Evolutionary conservation across 2,113 vertebrate genomes (phyloP).

Genomic region (Fregata magnificens): DNA sequence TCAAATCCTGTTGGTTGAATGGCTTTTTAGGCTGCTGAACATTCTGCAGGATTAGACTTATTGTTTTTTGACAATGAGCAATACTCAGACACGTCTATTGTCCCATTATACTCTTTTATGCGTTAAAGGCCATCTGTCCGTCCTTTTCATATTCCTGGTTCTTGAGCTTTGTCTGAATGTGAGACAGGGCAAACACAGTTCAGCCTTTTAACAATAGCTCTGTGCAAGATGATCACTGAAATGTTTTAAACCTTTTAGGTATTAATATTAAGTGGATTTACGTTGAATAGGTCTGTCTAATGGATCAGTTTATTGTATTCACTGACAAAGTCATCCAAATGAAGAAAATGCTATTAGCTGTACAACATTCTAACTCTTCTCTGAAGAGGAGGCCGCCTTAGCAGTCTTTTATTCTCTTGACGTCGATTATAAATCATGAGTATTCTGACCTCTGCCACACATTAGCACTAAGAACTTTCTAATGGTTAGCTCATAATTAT

Average conservation of each 20-base stretch:
- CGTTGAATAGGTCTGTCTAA: constrained; percentile 27
- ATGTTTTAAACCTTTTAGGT: constrained; percentile 1
- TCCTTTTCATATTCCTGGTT: neutral
- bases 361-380: neutral
- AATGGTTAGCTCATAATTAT: neutral
- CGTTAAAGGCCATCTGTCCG: neutral
- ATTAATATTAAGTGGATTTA: constrained; percentile 43
- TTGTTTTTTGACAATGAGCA: neutral
- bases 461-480: neutral
- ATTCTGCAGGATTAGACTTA: neutral
- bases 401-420: neutral
- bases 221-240: neutral
- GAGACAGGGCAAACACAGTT: neutral
- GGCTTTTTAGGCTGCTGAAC: neutral
- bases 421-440: neutral
- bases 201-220: neutral
- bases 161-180: neutral
- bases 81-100: neutral
- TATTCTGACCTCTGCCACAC: neutral
- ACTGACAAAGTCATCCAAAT: neutral
- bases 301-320: constrained; percentile 16
- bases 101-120: neutral
- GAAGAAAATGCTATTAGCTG: constrained; percentile 42
- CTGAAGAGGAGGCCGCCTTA: neutral
- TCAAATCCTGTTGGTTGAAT: neutral